phyloP scores from a whole-genome alignment of 2,888 invertebrate species.

The Azorinus chamasolen region DNA sequence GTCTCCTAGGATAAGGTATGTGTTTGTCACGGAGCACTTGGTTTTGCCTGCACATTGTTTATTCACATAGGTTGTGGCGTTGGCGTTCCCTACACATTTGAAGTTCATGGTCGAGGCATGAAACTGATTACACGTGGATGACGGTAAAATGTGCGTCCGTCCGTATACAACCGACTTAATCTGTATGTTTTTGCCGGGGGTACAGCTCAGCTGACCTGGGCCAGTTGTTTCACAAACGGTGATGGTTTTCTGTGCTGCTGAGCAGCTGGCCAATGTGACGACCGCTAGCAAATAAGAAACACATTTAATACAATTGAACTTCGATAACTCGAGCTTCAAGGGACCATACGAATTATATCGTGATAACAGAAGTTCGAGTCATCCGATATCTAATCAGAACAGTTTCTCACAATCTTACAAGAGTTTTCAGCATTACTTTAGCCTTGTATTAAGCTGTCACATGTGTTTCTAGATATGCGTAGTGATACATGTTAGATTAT shows the following conservation, averaged over 20 bases:
- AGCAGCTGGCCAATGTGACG: too few species aligned
- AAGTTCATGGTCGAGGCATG: slow-evolving; percentile 19
- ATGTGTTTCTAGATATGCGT: too few species aligned
- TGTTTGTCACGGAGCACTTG: slow-evolving; percentile 42
- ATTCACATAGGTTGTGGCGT: slow-evolving; percentile 32
- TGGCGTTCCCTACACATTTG: slow-evolving; percentile 38
- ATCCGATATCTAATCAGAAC: too few species aligned
- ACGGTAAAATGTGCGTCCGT: slow-evolving; percentile 39
- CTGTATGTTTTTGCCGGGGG: slow-evolving; percentile 42
- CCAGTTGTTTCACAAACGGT: slow-evolving; percentile 44
- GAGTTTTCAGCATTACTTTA: too few species aligned
- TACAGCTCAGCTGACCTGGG: slow-evolving; percentile 35
- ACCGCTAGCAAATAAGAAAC: too few species aligned
- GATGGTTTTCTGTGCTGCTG: slow-evolving; percentile 1
- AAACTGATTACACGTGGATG: slow-evolving; percentile 45
- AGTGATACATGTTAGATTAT: too few species aligned
- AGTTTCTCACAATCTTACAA: too few species aligned
- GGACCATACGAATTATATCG: too few species aligned
- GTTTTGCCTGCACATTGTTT: slow-evolving; percentile 35
- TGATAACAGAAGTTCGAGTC: too few species aligned
- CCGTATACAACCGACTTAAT: slow-evolving; percentile 46
- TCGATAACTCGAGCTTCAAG: too few species aligned
- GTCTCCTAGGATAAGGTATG: slow-evolving; percentile 51
- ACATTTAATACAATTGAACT: too few species aligned
- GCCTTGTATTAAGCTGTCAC: too few species aligned